A percentile compares a stretch with the other conserved stretches of the same genome.
These are phyloP conservation scores for Agonopterix arenella DNA, from an alignment of 2,888 invertebrate genomes.

Conservation along the genomic window DNA sequence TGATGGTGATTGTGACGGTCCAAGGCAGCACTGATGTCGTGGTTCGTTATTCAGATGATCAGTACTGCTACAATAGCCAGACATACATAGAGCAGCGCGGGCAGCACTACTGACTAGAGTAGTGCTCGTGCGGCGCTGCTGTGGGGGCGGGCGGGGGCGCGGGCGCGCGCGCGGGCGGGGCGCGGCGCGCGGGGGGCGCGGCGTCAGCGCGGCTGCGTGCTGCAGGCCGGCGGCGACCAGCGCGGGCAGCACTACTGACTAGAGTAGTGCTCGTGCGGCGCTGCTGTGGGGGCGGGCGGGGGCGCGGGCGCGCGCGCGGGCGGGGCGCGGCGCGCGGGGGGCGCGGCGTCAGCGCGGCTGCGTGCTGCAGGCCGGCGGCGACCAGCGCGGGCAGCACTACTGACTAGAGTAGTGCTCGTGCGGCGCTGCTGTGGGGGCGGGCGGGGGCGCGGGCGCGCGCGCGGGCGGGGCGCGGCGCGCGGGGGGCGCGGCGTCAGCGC, in stretches of 20 bases:
- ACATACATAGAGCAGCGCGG: too few species aligned
- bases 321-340: slow-evolving; percentile 22
- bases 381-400: slow-evolving; percentile 34
- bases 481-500: slow-evolving; percentile 39
- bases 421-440: slow-evolving; percentile 18
- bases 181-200: slow-evolving; percentile 28
- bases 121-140: slow-evolving; percentile 26
- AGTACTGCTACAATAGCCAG: slow-evolving; percentile 18
- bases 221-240: slow-evolving; percentile 66
- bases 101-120: too few species aligned
- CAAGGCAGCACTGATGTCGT: too few species aligned
- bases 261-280: too few species aligned
- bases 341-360: slow-evolving; percentile 41
- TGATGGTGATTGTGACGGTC: too few species aligned
- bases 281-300: slow-evolving; percentile 24
- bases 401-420: too few species aligned
- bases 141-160: slow-evolving; percentile 22
- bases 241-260: too few species aligned
- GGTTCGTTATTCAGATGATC: background rate
- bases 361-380: slow-evolving; percentile 63
- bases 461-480: slow-evolving; percentile 17
- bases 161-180: slow-evolving; percentile 13
- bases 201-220: slow-evolving; percentile 39
- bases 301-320: slow-evolving; percentile 18
- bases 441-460: slow-evolving; percentile 29